Percentiles rank a stretch among this genome's conserved stretches.
These are phyloP conservation scores for Exaiptasia diaphana DNA, from an alignment of 64 coral and sea anemone species.

Conservation along the genomic window DNA sequence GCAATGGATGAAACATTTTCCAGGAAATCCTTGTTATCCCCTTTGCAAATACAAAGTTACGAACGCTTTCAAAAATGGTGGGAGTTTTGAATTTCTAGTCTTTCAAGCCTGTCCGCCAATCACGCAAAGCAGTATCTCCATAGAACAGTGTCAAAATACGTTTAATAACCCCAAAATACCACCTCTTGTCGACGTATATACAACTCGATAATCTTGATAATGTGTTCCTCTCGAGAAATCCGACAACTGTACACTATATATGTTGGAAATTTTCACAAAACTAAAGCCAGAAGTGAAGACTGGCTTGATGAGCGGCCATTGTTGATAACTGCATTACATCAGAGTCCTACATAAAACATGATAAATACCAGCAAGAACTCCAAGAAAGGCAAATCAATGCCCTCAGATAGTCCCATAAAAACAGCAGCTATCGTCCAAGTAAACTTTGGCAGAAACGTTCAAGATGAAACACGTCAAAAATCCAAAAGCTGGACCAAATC, in stretches of 20 bases:
- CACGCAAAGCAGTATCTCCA: slow-evolving; percentile 77
- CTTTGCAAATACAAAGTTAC: slow-evolving; percentile 54
- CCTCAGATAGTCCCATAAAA: slow-evolving; percentile 58
- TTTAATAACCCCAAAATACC: slow-evolving; percentile 12
- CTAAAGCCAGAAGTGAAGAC: slow-evolving; percentile 65
- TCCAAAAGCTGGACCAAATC: slow-evolving; percentile 60
- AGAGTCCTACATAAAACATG: slow-evolving; percentile 57
- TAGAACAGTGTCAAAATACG: slow-evolving; percentile 70
- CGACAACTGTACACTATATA: neutral
- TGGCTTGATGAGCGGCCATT: slow-evolving; percentile 85
- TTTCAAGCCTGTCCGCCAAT: slow-evolving; percentile 79
- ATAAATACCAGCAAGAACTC: slow-evolving; percentile 84
- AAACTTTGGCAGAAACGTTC: neutral
- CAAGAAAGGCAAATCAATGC: slow-evolving; percentile 64
- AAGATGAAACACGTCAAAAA: slow-evolving; percentile 55
- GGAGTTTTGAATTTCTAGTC: slow-evolving; percentile 99
- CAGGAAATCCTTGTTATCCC: slow-evolving; percentile 53
- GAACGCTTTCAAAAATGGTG: slow-evolving; percentile 85
- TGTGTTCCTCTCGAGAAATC: slow-evolving; percentile 23
- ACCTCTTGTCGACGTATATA: slow-evolving; percentile 27
- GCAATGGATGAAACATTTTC: slow-evolving; percentile 53
- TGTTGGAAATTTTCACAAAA: slow-evolving; percentile 64
- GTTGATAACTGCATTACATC: slow-evolving; percentile 91
- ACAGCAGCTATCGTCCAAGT: slow-evolving; percentile 46
- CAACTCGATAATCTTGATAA: slow-evolving; percentile 36